These are phyloP conservation scores for Plagiodera versicolora DNA, from an alignment of 2,888 invertebrate genomes.

Conservation along the genomic window DNA sequence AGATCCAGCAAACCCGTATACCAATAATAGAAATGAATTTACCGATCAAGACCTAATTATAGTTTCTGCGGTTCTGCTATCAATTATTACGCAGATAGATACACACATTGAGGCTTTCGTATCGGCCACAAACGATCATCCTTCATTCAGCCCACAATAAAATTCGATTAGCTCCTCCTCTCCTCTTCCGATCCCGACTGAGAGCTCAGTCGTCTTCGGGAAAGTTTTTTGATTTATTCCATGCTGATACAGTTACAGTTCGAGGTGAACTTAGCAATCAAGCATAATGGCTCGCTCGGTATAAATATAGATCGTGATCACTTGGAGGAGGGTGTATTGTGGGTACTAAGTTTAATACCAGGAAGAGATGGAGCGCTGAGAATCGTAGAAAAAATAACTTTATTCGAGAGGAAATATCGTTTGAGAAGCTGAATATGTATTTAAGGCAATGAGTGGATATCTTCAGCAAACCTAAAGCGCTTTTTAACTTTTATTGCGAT, in stretches of 20 bases:
- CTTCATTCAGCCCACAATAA: constrained; percentile 31
- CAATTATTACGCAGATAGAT: not conserved
- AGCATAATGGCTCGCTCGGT: not conserved
- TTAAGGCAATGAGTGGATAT: no score
- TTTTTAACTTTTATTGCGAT: no score
- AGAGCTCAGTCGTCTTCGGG: not conserved
- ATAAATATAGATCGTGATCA: not conserved
- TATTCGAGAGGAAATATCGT: no score
- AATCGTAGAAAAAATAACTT: no score
- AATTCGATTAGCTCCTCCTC: constrained; percentile 25
- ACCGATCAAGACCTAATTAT: not conserved
- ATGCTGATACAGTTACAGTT: not conserved
- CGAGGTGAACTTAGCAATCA: constrained; percentile 1
- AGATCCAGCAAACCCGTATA: no score
- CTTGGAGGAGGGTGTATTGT: not conserved
- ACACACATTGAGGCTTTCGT: not conserved
- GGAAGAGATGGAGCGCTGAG: no score
- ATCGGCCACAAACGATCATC: constrained; percentile 20
- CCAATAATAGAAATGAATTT: not conserved
- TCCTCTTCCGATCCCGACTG: not conserved
- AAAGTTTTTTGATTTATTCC: not conserved
- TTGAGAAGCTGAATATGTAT: no score
- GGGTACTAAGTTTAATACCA: not conserved
- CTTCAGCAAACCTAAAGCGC: no score
- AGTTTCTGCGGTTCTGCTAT: not conserved